A percentile compares a stretch with the other conserved stretches of the same genome.
Evolutionary conservation across 2,888 invertebrate genomes (phyloP).

Genomic region (Strigamia maritima): DNA sequence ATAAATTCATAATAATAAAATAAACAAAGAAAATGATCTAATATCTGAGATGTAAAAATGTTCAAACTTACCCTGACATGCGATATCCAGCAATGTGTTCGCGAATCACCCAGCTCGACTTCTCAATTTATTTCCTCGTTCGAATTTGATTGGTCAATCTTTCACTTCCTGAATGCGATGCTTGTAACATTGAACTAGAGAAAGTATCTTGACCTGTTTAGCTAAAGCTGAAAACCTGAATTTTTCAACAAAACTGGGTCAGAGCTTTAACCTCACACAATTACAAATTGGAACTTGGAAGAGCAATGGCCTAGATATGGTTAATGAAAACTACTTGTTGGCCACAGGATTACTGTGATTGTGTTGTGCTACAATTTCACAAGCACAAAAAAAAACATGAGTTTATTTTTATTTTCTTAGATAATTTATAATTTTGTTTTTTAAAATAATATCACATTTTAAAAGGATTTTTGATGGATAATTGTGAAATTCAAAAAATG

Average conservation of each 20-base stretch:
- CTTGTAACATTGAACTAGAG: slow-evolving; percentile 22
- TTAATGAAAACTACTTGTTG: not conserved
- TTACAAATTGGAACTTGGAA: not conserved
- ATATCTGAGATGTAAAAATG: not conserved
- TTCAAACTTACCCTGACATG: not conserved
- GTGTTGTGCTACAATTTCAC: no score
- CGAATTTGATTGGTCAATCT: slow-evolving; percentile 6
- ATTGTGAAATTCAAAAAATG: no score
- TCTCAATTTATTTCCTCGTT: not conserved
- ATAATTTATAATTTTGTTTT: no score
- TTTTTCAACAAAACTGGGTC: not conserved
- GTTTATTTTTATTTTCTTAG: no score
- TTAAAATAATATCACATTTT: no score
- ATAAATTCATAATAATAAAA: no score
- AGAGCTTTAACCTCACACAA: slow-evolving; percentile 12
- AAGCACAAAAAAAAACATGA: no score
- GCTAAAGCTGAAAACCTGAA: not conserved
- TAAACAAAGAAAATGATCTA: not conserved
- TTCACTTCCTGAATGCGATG: not conserved
- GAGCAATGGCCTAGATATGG: not conserved
- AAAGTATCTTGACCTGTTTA: slow-evolving; percentile 5
- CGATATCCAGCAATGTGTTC: not conserved
- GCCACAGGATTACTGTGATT: no score
- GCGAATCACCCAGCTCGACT: not conserved
- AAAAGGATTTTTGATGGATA: no score